Base-by-base conservation (phyloP, 2,888 invertebrate species). In the Lordiphosa fenestrarum region DNA sequence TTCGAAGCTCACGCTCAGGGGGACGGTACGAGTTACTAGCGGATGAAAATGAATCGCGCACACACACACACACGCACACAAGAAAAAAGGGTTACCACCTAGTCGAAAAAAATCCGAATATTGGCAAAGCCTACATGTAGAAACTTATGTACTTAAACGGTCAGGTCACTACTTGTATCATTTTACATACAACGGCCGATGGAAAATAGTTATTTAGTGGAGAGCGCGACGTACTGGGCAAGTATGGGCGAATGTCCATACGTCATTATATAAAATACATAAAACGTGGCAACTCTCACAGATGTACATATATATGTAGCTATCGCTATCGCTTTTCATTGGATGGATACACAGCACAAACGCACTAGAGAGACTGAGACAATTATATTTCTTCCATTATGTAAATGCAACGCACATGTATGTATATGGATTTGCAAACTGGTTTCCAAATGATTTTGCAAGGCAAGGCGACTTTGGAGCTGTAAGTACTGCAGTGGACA, bases 11-110 rank as follows among this genome's bases (percentile, higher is more conserved):
- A 80, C 70, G 59, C 64, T 64, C 47, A 57, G 46, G 42, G 13
- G 63, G 71, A 77, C 77, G 75, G 67, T 62, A 69, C 56, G 58
- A 56, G 60, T 69, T 68, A 66, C 69, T 66, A 61, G 57, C 59
- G 64, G 63, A 66, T 68, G 58, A 39, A 66, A 60, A 30, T 46
- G 30, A 55, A 60, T 30, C 30, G 9, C 53, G 30, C 61, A 62
- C 42, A 64, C 41, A 65, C 37, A 38, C 25, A 46, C 46, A 67
- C 62, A 64, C 72, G 65, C 49, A 65, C 15, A 13, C 44, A 56
- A 65, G 44, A 44, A 44, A 44, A 44, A 10, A 44, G 44, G 51
- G 66, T 63, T 76, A 82, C 78, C 76, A 76, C 78, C 72, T 60
- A 39, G 44, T 30, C 23, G 35, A 23, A 49, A 60, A 30, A 37